phyloP scores from a whole-genome alignment of 2,113 vertebrate genomes.

The Athene cunicularia region DNA sequence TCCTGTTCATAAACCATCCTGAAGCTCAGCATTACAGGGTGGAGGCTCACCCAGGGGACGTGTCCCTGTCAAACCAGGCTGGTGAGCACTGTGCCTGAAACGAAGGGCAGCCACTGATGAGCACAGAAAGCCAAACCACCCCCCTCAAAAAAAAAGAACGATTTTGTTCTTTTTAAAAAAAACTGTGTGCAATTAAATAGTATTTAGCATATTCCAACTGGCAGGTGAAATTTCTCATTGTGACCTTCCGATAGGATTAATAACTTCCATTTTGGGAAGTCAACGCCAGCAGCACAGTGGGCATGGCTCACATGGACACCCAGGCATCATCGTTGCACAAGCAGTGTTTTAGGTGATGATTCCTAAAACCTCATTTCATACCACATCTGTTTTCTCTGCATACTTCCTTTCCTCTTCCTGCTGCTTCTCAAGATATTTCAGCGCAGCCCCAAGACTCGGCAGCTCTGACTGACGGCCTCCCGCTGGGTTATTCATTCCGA shows the following conservation, averaged over 20 bases:
- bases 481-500: neutral
- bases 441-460: neutral
- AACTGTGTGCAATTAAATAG: neutral
- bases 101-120: neutral
- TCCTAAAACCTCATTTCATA: neutral
- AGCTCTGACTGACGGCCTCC: neutral
- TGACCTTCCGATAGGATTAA: neutral
- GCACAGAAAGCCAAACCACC: neutral
- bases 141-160: neutral
- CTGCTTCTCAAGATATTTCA: neutral
- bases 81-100: neutral
- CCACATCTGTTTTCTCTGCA: neutral
- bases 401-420: neutral
- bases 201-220: neutral
- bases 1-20: neutral
- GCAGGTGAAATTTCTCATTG: neutral
- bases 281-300: fast-evolving
- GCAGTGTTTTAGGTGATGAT: neutral
- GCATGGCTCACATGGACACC: neutral
- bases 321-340: neutral
- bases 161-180: neutral
- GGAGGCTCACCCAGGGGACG: neutral
- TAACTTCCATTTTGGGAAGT: neutral
- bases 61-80: neutral
- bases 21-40: neutral